These are phyloP conservation scores for Caenorhabditis auriculariae DNA, from an alignment of 2,888 invertebrate genomes.

Conservation along the genomic window DNA sequence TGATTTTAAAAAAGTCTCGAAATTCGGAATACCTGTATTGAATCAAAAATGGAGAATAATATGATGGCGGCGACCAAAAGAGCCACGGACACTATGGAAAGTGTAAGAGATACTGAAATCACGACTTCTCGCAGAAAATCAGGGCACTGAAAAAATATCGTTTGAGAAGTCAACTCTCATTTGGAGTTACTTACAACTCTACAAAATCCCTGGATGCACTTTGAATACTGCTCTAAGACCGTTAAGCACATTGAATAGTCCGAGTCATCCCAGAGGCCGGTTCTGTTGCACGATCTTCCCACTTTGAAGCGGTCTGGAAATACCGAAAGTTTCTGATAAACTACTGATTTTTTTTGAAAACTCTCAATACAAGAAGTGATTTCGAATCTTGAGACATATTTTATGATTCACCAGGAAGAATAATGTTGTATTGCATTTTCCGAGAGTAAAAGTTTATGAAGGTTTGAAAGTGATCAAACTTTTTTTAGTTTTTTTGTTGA, in stretches of 20 bases:
- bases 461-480: not conserved
- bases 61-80: conserved; percentile 58
- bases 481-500: not conserved
- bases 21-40: conserved; percentile 46
- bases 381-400: too few species aligned
- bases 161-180: too few species aligned
- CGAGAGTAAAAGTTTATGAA: too few species aligned
- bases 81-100: conserved; percentile 59
- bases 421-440: too few species aligned
- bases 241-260: conserved; percentile 55
- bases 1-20: not conserved
- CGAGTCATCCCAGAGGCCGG: conserved; percentile 54
- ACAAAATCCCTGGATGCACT: conserved; percentile 58
- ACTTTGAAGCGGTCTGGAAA: conserved; percentile 49
- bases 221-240: conserved; percentile 45
- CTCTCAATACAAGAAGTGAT: too few species aligned
- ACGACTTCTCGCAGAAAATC: conserved; percentile 56
- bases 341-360: too few species aligned
- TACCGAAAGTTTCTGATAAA: not conserved
- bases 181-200: conserved; percentile 38
- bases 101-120: conserved; percentile 53
- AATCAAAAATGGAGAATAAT: conserved; percentile 61
- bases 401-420: too few species aligned
- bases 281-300: conserved; percentile 40
- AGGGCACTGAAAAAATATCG: conserved; percentile 53